Percentiles rank a stretch among this genome's conserved stretches.
phyloP scores from a whole-genome alignment of 2,888 invertebrate genomes.

The Mimas tiliae region DNA sequence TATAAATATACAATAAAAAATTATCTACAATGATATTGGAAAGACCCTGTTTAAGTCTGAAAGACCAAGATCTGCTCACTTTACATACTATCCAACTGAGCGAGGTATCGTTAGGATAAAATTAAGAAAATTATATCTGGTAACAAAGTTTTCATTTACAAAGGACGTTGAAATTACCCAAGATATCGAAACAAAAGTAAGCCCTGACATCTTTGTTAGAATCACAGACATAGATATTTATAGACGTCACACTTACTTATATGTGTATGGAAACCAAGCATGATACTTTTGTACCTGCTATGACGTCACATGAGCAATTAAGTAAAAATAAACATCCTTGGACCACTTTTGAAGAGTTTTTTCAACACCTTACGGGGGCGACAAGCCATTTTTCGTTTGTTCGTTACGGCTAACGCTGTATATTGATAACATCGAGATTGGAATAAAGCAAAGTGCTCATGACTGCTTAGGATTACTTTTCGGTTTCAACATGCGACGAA shows the following conservation, averaged over 20 bases:
- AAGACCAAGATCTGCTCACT: constrained; percentile 53
- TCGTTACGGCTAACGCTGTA: too few relatives aligned
- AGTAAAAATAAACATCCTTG: too few relatives aligned
- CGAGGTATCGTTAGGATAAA: constrained; percentile 59
- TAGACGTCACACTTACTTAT: too few relatives aligned
- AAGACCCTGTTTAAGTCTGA: constrained; percentile 75
- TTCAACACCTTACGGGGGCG: too few relatives aligned
- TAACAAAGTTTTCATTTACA: constrained; percentile 54
- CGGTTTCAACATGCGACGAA: too few relatives aligned
- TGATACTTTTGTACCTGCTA: too few relatives aligned
- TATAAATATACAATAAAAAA: constrained; percentile 57
- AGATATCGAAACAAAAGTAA: neutral
- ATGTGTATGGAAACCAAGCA: too few relatives aligned
- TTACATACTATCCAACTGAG: constrained; percentile 54
- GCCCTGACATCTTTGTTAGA: neutral
- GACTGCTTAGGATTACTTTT: neutral
- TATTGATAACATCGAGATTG: too few relatives aligned
- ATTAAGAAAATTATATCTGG: constrained; percentile 54
- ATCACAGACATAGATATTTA: neutral
- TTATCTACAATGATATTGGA: constrained; percentile 73
- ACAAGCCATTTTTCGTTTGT: too few relatives aligned
- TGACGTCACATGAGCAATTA: too few relatives aligned
- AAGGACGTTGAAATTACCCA: constrained; percentile 23
- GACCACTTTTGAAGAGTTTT: too few relatives aligned
- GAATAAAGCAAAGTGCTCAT: too few relatives aligned